Conservation (phyloP, 2,113 vertebrate genomes). For the Oncorhynchus clarkii region DNA sequence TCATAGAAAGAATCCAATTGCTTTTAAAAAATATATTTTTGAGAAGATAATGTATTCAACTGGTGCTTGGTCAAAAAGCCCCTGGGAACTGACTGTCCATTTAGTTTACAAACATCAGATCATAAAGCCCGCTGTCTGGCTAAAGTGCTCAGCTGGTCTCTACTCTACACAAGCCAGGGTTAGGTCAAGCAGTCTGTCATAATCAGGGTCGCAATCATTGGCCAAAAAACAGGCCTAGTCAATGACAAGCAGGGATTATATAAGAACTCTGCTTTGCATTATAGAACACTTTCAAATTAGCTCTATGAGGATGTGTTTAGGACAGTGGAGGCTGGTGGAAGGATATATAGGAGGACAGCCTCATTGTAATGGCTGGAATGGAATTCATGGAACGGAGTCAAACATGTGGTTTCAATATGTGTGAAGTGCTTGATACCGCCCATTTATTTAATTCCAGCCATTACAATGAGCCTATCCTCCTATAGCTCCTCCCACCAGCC, state of each 20-base stretch:
- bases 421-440: no score
- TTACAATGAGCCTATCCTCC: no score
- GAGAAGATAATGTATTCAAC: conserved; percentile 22
- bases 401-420: no score
- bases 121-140: neutral
- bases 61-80: neutral
- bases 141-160: conserved; percentile 38
- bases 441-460: no score
- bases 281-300: neutral
- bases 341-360: no score
- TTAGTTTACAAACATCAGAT: conserved; percentile 23
- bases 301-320: neutral
- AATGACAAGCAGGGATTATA: neutral
- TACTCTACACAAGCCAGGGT: neutral
- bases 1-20: conserved; percentile 4
- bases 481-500: no score
- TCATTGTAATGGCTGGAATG: no score
- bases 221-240: neutral
- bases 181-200: neutral
- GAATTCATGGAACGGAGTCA: no score
- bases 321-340: neutral
- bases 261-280: neutral
- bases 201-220: neutral
- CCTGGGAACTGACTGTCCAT: neutral
- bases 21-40: conserved; percentile 8